Evolutionary conservation across 2,113 vertebrate genomes (phyloP).

Genomic region (Empidonax traillii): DNA sequence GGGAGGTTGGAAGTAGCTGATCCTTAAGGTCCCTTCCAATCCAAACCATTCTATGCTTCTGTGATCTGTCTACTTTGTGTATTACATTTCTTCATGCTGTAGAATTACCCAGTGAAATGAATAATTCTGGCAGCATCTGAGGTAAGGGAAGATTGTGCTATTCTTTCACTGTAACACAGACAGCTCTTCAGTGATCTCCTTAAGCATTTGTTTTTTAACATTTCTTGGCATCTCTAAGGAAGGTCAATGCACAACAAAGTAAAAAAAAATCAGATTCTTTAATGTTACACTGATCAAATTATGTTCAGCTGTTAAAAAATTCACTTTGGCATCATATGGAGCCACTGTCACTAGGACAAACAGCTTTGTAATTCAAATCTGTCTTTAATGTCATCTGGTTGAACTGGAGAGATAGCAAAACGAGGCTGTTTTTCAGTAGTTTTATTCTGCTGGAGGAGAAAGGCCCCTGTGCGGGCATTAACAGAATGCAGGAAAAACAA

Average conservation of each 20-base stretch:
- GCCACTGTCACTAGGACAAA: neutral
- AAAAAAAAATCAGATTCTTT: neutral
- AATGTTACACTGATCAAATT: neutral
- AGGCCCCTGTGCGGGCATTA: neutral
- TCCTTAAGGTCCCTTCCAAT: neutral
- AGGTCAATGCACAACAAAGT: neutral
- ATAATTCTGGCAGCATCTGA: neutral
- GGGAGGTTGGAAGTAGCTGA: neutral
- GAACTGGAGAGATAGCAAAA: neutral
- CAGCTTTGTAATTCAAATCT: neutral
- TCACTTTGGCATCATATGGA: neutral
- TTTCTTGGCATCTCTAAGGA: neutral
- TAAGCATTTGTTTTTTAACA: neutral
- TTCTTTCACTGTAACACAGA: neutral
- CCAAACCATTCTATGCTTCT: neutral
- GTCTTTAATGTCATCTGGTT: neutral
- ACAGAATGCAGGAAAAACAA: neutral
- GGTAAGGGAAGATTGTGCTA: neutral
- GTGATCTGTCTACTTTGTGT: neutral
- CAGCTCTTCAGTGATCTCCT: neutral
- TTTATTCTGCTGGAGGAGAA: neutral
- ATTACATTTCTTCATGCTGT: neutral
- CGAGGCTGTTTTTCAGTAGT: neutral
- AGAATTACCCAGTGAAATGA: neutral
- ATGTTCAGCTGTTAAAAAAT: neutral